Base-by-base conservation (phyloP, 2,888 invertebrate species). In the Hemicrepidius hirtus region DNA sequence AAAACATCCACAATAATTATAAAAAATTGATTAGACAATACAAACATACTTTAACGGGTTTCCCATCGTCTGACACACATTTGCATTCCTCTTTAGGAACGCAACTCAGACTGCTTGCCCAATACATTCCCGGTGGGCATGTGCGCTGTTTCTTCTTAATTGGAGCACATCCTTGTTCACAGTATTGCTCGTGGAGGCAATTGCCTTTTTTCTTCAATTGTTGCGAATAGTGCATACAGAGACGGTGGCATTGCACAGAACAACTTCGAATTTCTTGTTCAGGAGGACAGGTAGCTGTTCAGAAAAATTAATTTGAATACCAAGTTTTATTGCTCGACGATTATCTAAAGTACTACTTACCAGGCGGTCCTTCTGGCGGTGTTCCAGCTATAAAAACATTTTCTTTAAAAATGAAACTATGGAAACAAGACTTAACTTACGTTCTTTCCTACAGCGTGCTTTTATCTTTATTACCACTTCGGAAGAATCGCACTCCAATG, bases 101-200 rank as follows among this genome's bases (percentile, higher is more conserved):
- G 80, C 97, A 97, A 0, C 91, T 92, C 21, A 87, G 84, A 75
- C 89, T 88, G 82, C 95, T 94, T 1, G 93, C 89, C 93, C 95
- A 95, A 63, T 89, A 88, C 76, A 88, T 88, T 0, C 91, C 90
- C 0, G 83, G 79, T 0, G 28, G 28, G 28, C 28, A 28, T 4
- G 6, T 4, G 6, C 6, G 28, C 6, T 28, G 28, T 28, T 28
- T 28, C 66, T 81, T 83, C 7, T 78, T 76, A 4, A 75, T 76
- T 5, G 81, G 75, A 0, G 84, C 82, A 76, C 86, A 86, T 21
- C 85, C 85, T 64, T 80, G 62, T 74, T 83, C 82, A 68, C 85
- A 85, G 68, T 88, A 87, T 79, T 87, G 83, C 64, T 87, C 85
- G 0, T 82, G 80, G n/a, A 75, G 70, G 78, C 91, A 91, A 18